These are phyloP conservation scores for Lagopus leucura DNA, from an alignment of 2,113 vertebrate genomes.

Conservation along the genomic window DNA sequence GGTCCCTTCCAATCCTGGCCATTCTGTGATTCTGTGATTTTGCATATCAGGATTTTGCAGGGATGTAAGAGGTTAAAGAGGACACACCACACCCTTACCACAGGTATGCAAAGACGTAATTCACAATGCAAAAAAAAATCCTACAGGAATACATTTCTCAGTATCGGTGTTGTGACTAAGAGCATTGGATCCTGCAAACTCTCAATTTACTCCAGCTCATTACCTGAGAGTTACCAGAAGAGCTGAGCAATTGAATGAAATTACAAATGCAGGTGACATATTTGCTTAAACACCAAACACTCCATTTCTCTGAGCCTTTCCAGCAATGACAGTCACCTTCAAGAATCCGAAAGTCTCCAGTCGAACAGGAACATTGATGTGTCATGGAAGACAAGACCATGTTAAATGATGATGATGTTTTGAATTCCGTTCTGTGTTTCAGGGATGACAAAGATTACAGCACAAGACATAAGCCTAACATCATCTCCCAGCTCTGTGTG, in stretches of 20 bases:
- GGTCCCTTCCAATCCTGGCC: too few relatives aligned
- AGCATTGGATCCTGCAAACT: background rate
- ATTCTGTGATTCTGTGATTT: too few relatives aligned
- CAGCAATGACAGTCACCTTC: background rate
- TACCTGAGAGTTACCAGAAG: background rate
- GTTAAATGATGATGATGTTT: background rate
- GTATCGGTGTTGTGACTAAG: constrained; percentile 28
- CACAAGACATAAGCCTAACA: background rate
- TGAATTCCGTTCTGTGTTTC: background rate
- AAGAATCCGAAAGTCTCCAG: background rate
- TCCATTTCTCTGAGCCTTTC: background rate
- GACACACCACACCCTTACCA: background rate
- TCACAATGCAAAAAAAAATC: background rate
- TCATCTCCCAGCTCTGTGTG: background rate
- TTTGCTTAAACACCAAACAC: background rate
- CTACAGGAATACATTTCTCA: background rate
- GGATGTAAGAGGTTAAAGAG: background rate
- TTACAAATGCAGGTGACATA: background rate
- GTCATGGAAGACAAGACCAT: background rate
- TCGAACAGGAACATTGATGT: background rate
- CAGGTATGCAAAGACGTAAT: background rate
- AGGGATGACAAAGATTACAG: background rate
- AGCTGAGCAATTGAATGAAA: background rate
- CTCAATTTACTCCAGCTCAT: background rate
- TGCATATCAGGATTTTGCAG: background rate